Evolutionary conservation across 2,113 vertebrate genomes (phyloP), one percentile per base, ranked within the genome.

Genomic region (Callopanchax toddi): DNA sequence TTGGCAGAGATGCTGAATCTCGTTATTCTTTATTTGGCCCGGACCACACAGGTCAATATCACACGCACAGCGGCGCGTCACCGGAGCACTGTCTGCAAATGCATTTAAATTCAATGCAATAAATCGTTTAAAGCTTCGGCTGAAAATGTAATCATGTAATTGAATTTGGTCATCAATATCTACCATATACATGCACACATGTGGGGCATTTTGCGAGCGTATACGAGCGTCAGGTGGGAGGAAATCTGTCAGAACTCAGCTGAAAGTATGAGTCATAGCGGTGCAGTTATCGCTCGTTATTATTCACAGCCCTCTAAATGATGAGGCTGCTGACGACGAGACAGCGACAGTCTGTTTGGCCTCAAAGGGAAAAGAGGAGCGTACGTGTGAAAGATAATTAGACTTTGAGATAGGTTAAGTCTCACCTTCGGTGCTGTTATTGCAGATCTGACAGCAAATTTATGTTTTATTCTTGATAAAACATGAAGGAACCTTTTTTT

Each of bases 101-200:
- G 78, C 77, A 85, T 90, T 85, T 81, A 83, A 89, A 89, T 86
- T 75, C 83, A 75, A 71, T 50, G 81, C 85, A 71, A 85, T 88
- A 82, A 89, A 89, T 89, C 85, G 81, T 84, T 86, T 86, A 87
- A 81, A 84, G 84, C 83, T 79, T 74, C 6, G 60, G 80, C 81
- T 81, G 86, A 89, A 87, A 88, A 89, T 83, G 82, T 86, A 88
- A 91, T 91, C 86, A 88, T 90, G 84, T 91, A 91, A 91, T 92
- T 92, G 86, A 89, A 87, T 91, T 79, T 68, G 86, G 86, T 86
- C 90, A 91, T 92, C 87, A 91, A 89, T 89, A 90, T 83, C 71
- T 76, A 62, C 64, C 64, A 68, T 79, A 79, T 73, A 78, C 59
- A 56, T 48, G 54, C 70, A 59, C 59, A 16, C 76, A 76, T 79